phyloP scores from a whole-genome alignment of 2,113 vertebrate species.

The Thamnophis sirtalis region DNA sequence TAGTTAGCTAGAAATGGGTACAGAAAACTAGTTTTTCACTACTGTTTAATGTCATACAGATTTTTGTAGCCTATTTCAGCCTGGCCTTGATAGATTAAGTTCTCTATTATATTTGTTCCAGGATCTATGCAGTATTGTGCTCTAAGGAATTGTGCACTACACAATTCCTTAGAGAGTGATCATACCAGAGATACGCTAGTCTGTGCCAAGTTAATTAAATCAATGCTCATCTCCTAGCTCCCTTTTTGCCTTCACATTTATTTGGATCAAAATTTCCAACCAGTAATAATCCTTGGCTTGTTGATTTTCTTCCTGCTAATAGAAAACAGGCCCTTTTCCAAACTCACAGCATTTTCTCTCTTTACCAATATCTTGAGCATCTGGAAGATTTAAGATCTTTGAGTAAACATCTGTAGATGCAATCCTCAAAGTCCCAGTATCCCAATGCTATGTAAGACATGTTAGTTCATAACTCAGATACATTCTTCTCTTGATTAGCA shows the following conservation, averaged over 20 bases:
- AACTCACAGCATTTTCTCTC: neutral
- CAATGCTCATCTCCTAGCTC: neutral
- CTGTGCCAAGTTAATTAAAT: neutral
- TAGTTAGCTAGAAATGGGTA: neutral
- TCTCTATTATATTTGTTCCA: neutral
- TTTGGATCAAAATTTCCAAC: neutral
- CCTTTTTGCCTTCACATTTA: neutral
- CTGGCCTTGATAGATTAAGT: conserved; percentile 23
- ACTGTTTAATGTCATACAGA: neutral
- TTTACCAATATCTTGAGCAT: neutral
- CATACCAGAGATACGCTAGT: neutral
- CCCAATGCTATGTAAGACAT: neutral
- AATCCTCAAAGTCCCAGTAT: neutral
- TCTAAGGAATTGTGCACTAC: neutral
- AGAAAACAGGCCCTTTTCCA: neutral
- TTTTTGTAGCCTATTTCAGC: conserved; percentile 19
- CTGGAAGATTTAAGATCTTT: neutral
- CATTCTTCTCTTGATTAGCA: neutral
- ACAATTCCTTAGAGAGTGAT: neutral
- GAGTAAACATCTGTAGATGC: neutral
- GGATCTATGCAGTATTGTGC: neutral
- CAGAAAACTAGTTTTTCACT: neutral
- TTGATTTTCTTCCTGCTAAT: neutral
- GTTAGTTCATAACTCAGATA: neutral
- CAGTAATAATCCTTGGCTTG: neutral